Conservation (phyloP, 2,113 vertebrate species). For the Sciurus niger region DNA sequence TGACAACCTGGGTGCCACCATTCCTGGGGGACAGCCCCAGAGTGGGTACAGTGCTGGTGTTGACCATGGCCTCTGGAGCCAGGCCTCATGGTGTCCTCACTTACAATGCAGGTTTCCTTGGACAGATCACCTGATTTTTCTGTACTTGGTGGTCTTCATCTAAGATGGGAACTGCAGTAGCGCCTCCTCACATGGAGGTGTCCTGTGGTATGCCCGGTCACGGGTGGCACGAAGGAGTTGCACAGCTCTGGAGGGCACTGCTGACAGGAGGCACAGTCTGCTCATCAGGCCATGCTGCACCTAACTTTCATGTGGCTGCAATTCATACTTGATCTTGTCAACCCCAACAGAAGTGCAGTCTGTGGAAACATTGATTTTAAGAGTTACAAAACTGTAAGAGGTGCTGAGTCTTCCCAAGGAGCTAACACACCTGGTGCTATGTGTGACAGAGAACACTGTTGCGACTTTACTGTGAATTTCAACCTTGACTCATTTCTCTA, state of each 20-base stretch:
- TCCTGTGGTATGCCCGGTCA: too few species aligned
- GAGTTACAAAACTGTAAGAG: background rate
- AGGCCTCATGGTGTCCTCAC: too few species aligned
- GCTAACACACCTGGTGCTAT: background rate
- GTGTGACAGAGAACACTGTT: background rate
- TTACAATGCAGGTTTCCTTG: too few species aligned
- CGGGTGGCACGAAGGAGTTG: too few species aligned
- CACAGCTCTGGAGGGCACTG: rapidly evolving
- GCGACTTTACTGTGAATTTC: too few species aligned
- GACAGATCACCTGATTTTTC: too few species aligned
- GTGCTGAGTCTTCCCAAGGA: background rate
- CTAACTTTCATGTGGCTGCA: background rate
- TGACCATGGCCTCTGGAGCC: too few species aligned
- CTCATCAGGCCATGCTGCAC: background rate
- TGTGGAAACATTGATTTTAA: background rate
- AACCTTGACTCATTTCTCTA: background rate
- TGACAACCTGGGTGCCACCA: background rate
- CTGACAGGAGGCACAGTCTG: background rate
- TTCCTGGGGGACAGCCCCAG: background rate
- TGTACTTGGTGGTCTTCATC: too few species aligned
- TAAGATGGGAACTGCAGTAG: too few species aligned
- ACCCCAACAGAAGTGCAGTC: rapidly evolving
- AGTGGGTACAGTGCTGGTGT: background rate
- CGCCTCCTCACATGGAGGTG: too few species aligned
- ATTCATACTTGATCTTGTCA: background rate